Evolutionary conservation across 37 sponge, comb jelly and placozoan species (phyloP).

Genomic region (Diacarnus erythraeanus): DNA sequence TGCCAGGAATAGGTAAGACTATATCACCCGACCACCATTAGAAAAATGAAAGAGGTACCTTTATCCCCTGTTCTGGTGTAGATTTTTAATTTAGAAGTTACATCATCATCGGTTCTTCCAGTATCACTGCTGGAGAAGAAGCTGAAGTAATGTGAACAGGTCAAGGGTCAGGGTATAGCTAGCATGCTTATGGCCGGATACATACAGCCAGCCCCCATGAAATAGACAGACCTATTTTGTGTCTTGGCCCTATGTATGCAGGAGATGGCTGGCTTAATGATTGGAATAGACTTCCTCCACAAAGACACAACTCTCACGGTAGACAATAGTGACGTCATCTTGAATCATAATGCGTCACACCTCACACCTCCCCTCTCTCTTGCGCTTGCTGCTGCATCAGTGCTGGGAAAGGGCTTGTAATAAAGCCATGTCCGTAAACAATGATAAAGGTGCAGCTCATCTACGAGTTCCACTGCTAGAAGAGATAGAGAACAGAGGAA

Average conservation of each 20-base stretch:
- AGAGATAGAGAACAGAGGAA: too few relatives aligned
- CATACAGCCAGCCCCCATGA: too few relatives aligned
- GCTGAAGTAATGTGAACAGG: background rate
- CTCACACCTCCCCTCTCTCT: too few relatives aligned
- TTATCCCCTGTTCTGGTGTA: slow-evolving; percentile 93
- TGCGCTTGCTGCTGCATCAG: too few relatives aligned
- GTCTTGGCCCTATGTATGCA: background rate
- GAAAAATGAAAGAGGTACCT: slow-evolving; percentile 53
- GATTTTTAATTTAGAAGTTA: slow-evolving; percentile 55
- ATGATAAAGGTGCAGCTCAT: too few relatives aligned
- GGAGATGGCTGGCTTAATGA: background rate
- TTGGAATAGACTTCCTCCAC: background rate
- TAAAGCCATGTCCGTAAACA: too few relatives aligned
- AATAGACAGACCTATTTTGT: background rate
- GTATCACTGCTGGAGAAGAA: background rate
- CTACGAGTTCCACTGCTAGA: too few relatives aligned
- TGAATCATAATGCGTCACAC: too few relatives aligned
- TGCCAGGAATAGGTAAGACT: background rate
- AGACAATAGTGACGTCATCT: background rate
- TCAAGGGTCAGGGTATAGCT: too few relatives aligned
- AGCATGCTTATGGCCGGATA: too few relatives aligned
- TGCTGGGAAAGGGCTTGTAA: background rate
- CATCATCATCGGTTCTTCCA: background rate
- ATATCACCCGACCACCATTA: too few relatives aligned
- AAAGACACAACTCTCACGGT: background rate